These are phyloP conservation scores for Lutraria rhynchaena DNA, from an alignment of 1,140 invertebrate species.

Conservation along the genomic window DNA sequence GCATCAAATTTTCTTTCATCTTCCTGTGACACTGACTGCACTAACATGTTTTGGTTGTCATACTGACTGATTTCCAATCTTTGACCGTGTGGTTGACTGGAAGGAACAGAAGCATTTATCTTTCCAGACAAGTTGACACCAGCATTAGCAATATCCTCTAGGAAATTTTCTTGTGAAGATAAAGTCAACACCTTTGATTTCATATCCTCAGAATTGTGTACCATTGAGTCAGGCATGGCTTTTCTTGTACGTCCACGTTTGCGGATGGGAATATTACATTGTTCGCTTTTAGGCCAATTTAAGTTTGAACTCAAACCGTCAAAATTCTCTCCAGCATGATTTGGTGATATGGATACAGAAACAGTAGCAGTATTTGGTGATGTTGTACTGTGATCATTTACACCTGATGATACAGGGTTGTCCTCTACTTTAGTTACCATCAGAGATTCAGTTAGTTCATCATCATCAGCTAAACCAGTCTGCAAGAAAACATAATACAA, in stretches of 20 bases:
- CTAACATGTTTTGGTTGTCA: no score
- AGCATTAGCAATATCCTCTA: not conserved
- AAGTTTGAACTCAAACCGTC: constrained; percentile 14
- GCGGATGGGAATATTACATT: constrained; percentile 53
- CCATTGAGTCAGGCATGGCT: not conserved
- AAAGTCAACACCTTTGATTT: not conserved
- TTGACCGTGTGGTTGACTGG: no score
- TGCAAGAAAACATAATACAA: no score
- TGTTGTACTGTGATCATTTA: no score
- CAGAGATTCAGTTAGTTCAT: no score
- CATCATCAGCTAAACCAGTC: no score
- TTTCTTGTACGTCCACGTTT: constrained; percentile 50
- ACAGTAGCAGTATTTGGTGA: not conserved
- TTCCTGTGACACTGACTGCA: no score
- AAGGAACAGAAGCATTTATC: no score
- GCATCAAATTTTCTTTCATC: no score
- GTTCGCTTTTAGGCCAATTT: constrained; percentile 46
- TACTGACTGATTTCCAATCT: no score
- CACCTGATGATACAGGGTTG: no score
- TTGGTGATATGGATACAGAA: not conserved
- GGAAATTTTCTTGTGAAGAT: not conserved
- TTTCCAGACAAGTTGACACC: not conserved
- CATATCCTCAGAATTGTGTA: not conserved
- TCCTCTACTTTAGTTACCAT: no score
- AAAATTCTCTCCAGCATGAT: constrained; percentile 9